phyloP scores from a whole-genome alignment of 2,888 invertebrate genomes.

The Podabrus alpinus region DNA sequence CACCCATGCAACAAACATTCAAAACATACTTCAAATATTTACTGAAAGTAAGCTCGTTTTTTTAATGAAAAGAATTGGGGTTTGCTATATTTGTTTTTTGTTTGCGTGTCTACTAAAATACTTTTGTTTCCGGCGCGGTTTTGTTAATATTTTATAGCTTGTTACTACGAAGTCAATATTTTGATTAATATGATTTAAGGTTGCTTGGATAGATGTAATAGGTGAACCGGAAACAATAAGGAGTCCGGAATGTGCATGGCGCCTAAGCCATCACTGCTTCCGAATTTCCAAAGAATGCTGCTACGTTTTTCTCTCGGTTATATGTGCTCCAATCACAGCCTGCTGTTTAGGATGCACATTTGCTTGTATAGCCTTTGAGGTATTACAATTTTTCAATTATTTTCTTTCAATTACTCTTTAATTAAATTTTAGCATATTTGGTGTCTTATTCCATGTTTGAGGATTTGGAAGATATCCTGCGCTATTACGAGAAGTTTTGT shows the following conservation, averaged over 20 bases:
- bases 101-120: not conserved
- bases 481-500: constrained; percentile 64
- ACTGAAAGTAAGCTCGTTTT: not conserved
- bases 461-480: constrained; percentile 70
- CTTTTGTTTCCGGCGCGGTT: not conserved
- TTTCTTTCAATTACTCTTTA: not conserved
- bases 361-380: constrained; percentile 73
- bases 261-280: constrained; percentile 68
- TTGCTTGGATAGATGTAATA: constrained; percentile 72
- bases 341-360: constrained; percentile 69
- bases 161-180: not conserved
- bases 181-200: constrained; percentile 56
- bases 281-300: constrained; percentile 67
- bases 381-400: constrained; percentile 44
- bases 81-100: not conserved
- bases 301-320: constrained; percentile 69
- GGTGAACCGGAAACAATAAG: constrained; percentile 73
- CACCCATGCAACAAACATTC: not conserved
- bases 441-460: constrained; percentile 70
- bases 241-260: constrained; percentile 73
- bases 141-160: constrained; percentile 19
- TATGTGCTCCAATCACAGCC: constrained; percentile 71
- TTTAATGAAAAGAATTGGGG: not conserved
- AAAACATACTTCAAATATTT: not conserved
- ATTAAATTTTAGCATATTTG: constrained; percentile 69